phyloP scores from a whole-genome alignment of 2,888 invertebrate genomes.

The Agrotis puta region DNA sequence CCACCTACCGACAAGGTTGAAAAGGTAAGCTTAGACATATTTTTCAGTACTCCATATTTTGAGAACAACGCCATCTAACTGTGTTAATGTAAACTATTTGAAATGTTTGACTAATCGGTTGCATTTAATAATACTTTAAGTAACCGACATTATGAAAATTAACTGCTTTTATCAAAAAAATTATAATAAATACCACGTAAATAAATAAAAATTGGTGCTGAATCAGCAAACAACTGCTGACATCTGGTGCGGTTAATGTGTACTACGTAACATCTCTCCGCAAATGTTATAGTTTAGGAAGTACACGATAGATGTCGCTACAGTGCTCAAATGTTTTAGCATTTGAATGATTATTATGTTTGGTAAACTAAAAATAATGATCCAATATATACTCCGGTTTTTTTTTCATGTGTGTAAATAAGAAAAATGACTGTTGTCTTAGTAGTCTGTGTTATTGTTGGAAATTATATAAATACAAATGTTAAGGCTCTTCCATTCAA shows the following conservation, averaged over 20 bases:
- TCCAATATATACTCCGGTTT: too few relatives aligned
- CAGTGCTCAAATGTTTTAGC: neutral
- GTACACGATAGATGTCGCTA: slow-evolving; percentile 23
- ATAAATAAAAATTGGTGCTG: too few relatives aligned
- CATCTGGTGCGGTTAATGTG: slow-evolving; percentile 8
- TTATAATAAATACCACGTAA: fast-evolving
- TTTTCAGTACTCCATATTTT: neutral
- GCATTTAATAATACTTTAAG: too few relatives aligned
- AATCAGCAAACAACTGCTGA: neutral
- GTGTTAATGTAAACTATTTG: neutral
- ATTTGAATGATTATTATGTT: too few relatives aligned
- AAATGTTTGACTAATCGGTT: too few relatives aligned
- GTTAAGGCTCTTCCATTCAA: neutral
- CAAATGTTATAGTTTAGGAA: neutral
- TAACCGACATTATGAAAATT: too few relatives aligned
- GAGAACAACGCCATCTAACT: slow-evolving; percentile 38
- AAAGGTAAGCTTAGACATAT: slow-evolving; percentile 77
- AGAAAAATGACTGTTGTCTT: too few relatives aligned
- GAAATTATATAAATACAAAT: neutral
- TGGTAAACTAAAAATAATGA: too few relatives aligned
- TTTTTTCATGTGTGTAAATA: too few relatives aligned
- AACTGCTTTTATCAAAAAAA: too few relatives aligned
- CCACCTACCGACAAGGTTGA: slow-evolving; percentile 90
- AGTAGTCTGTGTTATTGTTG: too few relatives aligned
- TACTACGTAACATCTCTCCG: neutral